Evolutionary conservation across 2,797 vertebrate species (phyloP).

Genomic region (Mormyrus hasselquistii): DNA sequence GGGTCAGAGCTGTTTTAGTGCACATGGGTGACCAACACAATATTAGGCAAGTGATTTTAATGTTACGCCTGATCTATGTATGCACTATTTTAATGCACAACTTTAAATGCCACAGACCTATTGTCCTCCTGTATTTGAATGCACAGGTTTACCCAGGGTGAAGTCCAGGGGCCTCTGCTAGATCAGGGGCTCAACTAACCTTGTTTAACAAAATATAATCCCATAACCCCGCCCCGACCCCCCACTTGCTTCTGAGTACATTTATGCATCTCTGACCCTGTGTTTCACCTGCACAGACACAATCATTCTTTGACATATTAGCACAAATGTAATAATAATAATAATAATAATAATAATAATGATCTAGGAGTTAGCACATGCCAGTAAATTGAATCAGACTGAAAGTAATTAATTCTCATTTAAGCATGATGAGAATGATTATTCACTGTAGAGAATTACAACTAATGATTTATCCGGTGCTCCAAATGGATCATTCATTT

Average conservation of each 20-base stretch:
- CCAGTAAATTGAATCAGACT: slow-evolving; percentile 3
- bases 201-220: neutral
- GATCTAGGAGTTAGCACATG: neutral
- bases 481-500: neutral
- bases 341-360: neutral
- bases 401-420: neutral
- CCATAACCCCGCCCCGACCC: neutral
- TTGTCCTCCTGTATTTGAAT: neutral
- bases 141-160: neutral
- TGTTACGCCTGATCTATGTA: neutral
- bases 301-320: neutral
- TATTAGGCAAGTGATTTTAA: neutral
- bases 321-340: neutral
- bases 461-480: neutral
- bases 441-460: slow-evolving; percentile 5
- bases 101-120: neutral
- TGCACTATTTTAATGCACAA: neutral
- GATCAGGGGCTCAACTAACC: neutral
- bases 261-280: neutral
- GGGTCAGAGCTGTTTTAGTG: neutral
- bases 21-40: neutral
- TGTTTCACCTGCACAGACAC: neutral
- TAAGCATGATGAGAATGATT: neutral
- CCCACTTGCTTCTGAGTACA: neutral
- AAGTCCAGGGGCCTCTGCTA: neutral